Evolutionary conservation across 53 echinoderm and acorn worm genomes (phyloP), one percentile per base, ranked within the genome.

Genomic region (Zoroaster sp.): DNA sequence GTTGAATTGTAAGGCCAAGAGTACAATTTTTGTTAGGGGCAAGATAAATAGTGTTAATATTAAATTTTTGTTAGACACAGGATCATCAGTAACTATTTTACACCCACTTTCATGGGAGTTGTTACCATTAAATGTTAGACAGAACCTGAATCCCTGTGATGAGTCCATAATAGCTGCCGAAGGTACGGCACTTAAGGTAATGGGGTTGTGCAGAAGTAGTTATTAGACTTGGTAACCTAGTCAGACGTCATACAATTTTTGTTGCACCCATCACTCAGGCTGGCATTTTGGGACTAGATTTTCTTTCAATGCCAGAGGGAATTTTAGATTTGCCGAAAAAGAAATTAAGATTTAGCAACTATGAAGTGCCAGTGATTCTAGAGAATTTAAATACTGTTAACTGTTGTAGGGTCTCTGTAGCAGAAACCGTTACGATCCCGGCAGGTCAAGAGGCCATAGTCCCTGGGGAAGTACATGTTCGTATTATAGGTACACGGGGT

Each of bases 261-360:
- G 38, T 86, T 34, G 86, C 86, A 6, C 51, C 71, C 15, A 86
- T 86, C 25, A 52, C 86, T 20, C 52, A 52, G 35, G 86, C 86
- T 31, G 86, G 86, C 8, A 86, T 86, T n/a, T 44, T 86, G 18
- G 86, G 86, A 49, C 15, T 86, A 13, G 86, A 86, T 49, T 52
- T 86, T 52, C 73, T 86, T 34, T 52, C n/a, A 9, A 10, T 40
- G n/a, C 69, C 71, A 34, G 72, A 71, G 32, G 72, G 86, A 49
- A 42, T 72, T 12, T 35, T 86, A 17, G 86, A 86, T 52, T 17
- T 72, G 18, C 47, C 35, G 17, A 72, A 35, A 37, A 72, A 52
- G 32, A 45, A 86, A 47, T 47, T 81, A 20, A 81, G 66, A 71
- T 71, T 71, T 34, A 37, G 72, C 2, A 35, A 36, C 2, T 47